phyloP scores from a whole-genome alignment of 2,113 vertebrate genomes.

The Neolamprologus longior region DNA sequence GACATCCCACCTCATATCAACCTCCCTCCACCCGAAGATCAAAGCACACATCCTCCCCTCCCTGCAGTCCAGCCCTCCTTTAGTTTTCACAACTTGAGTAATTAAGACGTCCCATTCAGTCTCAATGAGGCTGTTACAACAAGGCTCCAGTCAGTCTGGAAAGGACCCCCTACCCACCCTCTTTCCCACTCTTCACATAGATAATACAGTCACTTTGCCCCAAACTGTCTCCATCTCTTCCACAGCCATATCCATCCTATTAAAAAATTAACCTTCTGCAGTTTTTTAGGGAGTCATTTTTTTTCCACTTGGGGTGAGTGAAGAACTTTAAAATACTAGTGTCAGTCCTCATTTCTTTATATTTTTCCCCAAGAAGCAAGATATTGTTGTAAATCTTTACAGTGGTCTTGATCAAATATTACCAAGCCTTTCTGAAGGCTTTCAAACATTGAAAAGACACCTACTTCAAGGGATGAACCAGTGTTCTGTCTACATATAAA shows the following conservation, averaged over 20 bases:
- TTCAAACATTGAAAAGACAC: not conserved
- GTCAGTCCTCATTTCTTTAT: not conserved
- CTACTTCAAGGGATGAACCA: not conserved
- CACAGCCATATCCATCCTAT: not conserved
- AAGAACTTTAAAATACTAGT: not conserved
- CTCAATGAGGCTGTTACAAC: slow-evolving; percentile 73
- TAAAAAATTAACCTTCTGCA: not conserved
- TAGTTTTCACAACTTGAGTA: slow-evolving; percentile 77
- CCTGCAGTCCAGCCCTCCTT: slow-evolving; percentile 41
- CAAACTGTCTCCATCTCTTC: slow-evolving; percentile 24
- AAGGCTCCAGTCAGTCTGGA: slow-evolving; percentile 75
- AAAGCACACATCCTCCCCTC: slow-evolving; percentile 59
- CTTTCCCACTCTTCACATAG: not conserved
- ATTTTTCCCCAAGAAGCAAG: not conserved
- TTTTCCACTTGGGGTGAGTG: not conserved
- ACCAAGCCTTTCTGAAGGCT: not conserved
- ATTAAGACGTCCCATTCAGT: slow-evolving; percentile 75
- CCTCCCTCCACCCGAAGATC: slow-evolving; percentile 59
- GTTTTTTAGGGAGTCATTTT: not conserved
- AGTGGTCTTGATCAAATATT: not conserved
- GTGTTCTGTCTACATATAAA: not conserved
- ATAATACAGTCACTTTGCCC: slow-evolving; percentile 7
- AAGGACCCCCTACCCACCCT: not conserved
- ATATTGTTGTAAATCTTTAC: not conserved
- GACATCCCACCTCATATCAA: slow-evolving; percentile 41